phyloP scores from a whole-genome alignment of 2,113 vertebrate species.

The Sinocyclocheilus grahami region DNA sequence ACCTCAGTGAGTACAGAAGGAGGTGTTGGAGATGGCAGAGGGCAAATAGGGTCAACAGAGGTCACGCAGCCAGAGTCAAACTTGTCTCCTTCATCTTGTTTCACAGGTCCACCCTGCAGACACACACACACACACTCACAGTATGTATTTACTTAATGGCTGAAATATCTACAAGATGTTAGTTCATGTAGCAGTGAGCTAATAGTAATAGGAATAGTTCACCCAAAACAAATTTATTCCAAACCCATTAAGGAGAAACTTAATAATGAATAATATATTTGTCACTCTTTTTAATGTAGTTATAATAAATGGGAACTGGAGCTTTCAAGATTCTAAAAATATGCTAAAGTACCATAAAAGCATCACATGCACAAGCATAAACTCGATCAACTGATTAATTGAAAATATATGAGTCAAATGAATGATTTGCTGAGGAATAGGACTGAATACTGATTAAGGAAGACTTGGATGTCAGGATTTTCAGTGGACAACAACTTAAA shows the following conservation, averaged over 20 bases:
- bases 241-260: neutral
- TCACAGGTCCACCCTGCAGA: slow-evolving; percentile 54
- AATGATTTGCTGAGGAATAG: neutral
- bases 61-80: neutral
- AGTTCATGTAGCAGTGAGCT: neutral
- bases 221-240: neutral
- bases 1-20: slow-evolving; percentile 52
- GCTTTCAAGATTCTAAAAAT: neutral
- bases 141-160: neutral
- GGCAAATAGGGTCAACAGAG: neutral
- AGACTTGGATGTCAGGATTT: neutral
- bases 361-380: neutral
- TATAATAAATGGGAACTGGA: neutral
- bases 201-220: neutral
- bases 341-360: neutral
- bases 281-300: neutral
- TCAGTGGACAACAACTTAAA: neutral
- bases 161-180: neutral
- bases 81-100: slow-evolving; percentile 54
- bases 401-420: neutral
- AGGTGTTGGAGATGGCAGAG: neutral
- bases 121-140: neutral
- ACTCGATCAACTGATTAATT: neutral
- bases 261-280: neutral
- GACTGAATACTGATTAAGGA: neutral